Conservation (phyloP, 1,140 invertebrate genomes). For the Aphelinus certus region DNA sequence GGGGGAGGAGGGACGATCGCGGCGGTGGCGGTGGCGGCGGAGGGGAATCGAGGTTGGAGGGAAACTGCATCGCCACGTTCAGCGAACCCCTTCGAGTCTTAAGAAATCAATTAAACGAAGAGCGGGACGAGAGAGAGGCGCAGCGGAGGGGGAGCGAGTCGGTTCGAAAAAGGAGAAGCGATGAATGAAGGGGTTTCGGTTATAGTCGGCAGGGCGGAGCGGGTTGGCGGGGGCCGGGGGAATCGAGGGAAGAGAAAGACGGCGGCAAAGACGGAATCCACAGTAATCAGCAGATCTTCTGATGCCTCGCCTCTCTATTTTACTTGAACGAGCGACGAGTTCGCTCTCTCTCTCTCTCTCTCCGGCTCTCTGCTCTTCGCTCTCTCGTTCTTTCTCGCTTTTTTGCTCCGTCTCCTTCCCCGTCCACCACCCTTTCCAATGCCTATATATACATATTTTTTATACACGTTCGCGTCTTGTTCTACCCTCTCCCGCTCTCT, state of each 20-base stretch:
- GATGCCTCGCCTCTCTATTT: conserved; percentile 41
- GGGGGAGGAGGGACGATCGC: background rate
- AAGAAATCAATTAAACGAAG: conserved; percentile 64
- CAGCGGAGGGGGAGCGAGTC: background rate
- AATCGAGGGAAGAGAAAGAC: conserved; percentile 30
- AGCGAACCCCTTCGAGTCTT: conserved; percentile 60
- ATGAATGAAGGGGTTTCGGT: conserved; percentile 32
- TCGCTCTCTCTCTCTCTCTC: conserved; percentile 36
- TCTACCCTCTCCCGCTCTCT: background rate
- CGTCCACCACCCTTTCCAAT: background rate
- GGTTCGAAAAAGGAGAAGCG: conserved; percentile 36
- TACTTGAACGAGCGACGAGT: conserved; percentile 40
- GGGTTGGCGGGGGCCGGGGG: conserved; percentile 1
- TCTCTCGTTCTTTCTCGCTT: background rate
- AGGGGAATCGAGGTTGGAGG: conserved; percentile 29
- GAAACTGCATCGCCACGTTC: conserved; percentile 52
- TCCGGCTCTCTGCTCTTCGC: conserved; percentile 23
- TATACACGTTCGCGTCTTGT: background rate
- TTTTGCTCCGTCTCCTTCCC: too few species aligned
- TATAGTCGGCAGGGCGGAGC: conserved; percentile 15
- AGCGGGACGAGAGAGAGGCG: conserved; percentile 39
- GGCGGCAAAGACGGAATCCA: conserved; percentile 54
- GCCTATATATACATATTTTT: conserved; percentile 3
- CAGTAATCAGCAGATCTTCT: conserved; percentile 58
- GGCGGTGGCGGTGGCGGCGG: background rate